Percentiles rank a stretch among this genome's conserved stretches.
These are phyloP conservation scores for Cossypha dichroa DNA, from an alignment of 2,797 vertebrate genomes.

Conservation along the genomic window DNA sequence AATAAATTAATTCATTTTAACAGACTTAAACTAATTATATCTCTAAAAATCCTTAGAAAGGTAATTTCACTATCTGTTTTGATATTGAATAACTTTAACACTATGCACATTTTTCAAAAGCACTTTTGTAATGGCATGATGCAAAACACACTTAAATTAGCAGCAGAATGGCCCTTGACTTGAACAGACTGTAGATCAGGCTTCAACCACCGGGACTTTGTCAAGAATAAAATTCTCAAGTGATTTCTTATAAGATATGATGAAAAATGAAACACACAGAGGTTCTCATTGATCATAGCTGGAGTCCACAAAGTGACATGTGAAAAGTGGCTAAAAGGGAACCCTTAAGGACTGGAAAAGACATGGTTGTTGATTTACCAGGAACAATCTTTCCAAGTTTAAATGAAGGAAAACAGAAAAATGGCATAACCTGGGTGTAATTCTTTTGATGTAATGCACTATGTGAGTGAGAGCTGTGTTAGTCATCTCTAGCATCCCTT, in stretches of 20 bases:
- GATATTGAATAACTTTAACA: neutral
- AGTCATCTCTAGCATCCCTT: neutral
- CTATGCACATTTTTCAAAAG: neutral
- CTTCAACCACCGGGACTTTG: neutral
- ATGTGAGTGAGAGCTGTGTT: neutral
- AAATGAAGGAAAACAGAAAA: conserved; percentile 31
- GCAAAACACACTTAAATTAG: neutral
- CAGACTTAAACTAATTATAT: neutral
- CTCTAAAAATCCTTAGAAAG: neutral
- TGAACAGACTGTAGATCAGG: neutral
- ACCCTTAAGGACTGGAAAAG: neutral
- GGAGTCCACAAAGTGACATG: conserved; percentile 29
- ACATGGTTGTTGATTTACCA: conserved; percentile 34
- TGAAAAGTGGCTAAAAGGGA: conserved; percentile 25
- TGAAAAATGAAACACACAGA: conserved; percentile 6
- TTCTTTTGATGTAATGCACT: neutral
- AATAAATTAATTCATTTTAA: neutral
- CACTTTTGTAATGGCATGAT: neutral
- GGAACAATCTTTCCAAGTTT: neutral
- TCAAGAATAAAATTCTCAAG: conserved; percentile 14
- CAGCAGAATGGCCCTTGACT: neutral
- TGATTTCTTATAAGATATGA: conserved; percentile 1
- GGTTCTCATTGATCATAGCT: conserved; percentile 20
- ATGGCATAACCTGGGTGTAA: neutral
- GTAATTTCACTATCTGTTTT: neutral